Base-by-base conservation (phyloP, 2,888 invertebrate species). In the Linnaemya tessellans region DNA sequence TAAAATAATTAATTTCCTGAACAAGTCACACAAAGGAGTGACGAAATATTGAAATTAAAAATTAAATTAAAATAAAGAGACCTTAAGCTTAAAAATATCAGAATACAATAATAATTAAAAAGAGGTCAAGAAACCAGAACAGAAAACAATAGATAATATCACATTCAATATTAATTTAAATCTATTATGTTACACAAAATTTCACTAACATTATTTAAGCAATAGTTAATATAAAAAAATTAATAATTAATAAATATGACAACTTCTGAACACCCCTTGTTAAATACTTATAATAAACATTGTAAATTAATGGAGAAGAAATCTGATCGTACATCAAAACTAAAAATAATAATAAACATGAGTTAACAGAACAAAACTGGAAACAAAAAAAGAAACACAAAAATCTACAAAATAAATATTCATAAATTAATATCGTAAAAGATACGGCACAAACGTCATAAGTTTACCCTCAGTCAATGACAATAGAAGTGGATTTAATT, bases 321-420 rank as follows among this genome's bases (percentile, higher is more conserved):
- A 84, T 77, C 77, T 56, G 80, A 84, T 77, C 67, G n/a, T 35
- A 60, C 35, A 84, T 67, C 67, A 80, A 80, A 80, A 84, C 68
- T 22, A 7, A 58, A 58, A 49, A 10, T 30, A 30, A 30, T 54
- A 77, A 60, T 41, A 77, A 80, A 71, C 65, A 58, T 65, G 49
- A 75, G 46, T 58, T 71, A 49, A 54, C 22, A 65, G 9, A 75
- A 70, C 13, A 38, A 30, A 30, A 25, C 49, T 0, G 56, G 3
- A 20, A 8, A 46, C 10, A 25, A 30, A 35, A 67, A 43, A 54
- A 30, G 30, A 3, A 30, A 43, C 1, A 25, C 15, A 56, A 25
- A 25, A 38, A 46, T 46, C 46, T 43, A 75, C 62, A 46, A 56
- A 41, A 22, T 62, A 67, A 51, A 49, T 18, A 46, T 43, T 64